Evolutionary conservation across 2,797 vertebrate species (phyloP).

Genomic region (Champsocephalus gunnari): DNA sequence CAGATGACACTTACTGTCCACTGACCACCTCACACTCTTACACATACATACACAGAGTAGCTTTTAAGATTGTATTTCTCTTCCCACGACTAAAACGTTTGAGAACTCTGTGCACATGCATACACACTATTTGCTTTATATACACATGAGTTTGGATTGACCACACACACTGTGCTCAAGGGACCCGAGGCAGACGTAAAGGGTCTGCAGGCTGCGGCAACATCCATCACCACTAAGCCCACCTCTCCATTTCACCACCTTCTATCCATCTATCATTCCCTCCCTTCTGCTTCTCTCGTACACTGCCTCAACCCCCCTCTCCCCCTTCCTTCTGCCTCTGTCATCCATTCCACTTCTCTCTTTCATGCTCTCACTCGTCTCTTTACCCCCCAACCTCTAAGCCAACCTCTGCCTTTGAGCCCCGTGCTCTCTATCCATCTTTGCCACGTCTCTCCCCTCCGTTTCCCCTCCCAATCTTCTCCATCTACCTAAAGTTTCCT

Average conservation of each 20-base stretch:
- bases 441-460: conserved; percentile 31
- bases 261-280: conserved; percentile 75
- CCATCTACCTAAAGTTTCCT: conserved; percentile 61
- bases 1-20: conserved; percentile 44
- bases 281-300: conserved; percentile 29
- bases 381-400: conserved; percentile 67
- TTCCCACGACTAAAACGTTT: background rate
- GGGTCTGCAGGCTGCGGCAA: conserved; percentile 52
- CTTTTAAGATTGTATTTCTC: conserved; percentile 8
- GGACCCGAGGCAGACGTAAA: conserved; percentile 42
- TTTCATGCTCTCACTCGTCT: conserved; percentile 50
- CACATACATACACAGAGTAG: background rate
- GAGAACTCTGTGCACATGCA: conserved; percentile 15
- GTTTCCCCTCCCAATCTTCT: conserved; percentile 55
- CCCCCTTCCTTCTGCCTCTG: conserved; percentile 25
- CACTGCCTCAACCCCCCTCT: conserved; percentile 22
- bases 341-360: conserved; percentile 60
- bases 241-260: conserved; percentile 64
- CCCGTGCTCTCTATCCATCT: conserved; percentile 65
- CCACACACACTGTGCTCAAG: conserved; percentile 24
- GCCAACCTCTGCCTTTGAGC: conserved; percentile 66
- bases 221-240: conserved; percentile 77
- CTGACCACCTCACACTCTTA: conserved; percentile 13
- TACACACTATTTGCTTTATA: conserved; percentile 1
- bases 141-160: conserved; percentile 26